These are phyloP conservation scores for Penaeus vannamei DNA, from an alignment of 1,140 invertebrate species.

Conservation along the genomic window DNA sequence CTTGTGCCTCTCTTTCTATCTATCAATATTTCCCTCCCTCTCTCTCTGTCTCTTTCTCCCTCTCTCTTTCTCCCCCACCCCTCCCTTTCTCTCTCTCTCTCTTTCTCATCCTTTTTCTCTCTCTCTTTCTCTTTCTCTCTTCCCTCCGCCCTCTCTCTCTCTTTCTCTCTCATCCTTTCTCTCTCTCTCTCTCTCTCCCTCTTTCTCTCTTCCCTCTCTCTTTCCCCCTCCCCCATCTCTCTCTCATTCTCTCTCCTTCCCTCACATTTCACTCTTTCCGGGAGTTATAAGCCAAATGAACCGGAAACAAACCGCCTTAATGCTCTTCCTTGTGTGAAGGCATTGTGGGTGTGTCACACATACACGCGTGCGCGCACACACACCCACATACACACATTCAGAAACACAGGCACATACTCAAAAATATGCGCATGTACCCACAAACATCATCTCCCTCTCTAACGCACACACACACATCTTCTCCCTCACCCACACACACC, in stretches of 20 bases:
- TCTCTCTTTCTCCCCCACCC: no score
- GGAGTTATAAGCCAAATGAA: background rate
- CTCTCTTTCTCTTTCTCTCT: background rate
- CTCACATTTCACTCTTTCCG: background rate
- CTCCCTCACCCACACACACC: background rate
- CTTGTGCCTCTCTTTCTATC: no score
- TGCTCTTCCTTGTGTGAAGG: background rate
- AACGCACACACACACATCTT: background rate
- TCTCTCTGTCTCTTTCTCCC: no score
- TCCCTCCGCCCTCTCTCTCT: background rate
- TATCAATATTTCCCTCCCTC: no score
- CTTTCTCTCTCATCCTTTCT: background rate
- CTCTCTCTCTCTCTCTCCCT: background rate
- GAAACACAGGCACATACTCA: background rate
- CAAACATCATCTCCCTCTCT: background rate
- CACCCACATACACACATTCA: background rate
- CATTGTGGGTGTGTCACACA: background rate
- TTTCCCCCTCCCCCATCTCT: background rate
- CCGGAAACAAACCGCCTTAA: background rate
- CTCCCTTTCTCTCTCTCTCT: background rate
- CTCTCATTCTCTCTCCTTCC: background rate
- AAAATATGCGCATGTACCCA: background rate
- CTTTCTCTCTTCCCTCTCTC: background rate
- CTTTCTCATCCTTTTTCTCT: background rate
- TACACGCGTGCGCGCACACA: background rate